These are phyloP conservation scores for Portevinia maculata DNA, from an alignment of 2,888 invertebrate species.

Conservation along the genomic window DNA sequence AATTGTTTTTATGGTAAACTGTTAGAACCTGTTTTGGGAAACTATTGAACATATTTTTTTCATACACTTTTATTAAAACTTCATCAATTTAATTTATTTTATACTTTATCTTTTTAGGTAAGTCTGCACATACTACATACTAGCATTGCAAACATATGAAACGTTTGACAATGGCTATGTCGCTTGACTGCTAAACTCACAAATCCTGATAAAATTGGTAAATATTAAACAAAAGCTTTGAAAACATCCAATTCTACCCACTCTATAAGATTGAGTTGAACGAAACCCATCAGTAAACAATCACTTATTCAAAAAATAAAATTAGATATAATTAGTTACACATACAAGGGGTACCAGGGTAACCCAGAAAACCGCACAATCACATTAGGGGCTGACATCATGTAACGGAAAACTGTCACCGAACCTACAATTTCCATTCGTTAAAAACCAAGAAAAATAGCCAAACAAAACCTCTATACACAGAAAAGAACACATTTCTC, in stretches of 20 bases:
- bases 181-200: no score
- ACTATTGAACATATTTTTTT: no score
- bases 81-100: neutral
- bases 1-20: no score
- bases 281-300: no score
- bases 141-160: neutral
- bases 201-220: no score
- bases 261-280: no score
- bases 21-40: no score
- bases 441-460: constrained; percentile 20
- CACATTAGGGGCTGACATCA: constrained; percentile 9
- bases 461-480: constrained; percentile 36
- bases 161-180: neutral
- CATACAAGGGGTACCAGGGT: neutral
- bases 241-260: no score
- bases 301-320: neutral
- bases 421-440: constrained; percentile 38
- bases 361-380: neutral
- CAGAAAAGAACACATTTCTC: constrained; percentile 14
- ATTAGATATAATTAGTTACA: neutral
- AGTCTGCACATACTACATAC: neutral
- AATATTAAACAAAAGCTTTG: no score
- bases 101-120: neutral
- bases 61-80: no score
- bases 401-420: constrained; percentile 57